Conservation (phyloP, 1,140 invertebrate species). For the Maniola jurtina region DNA sequence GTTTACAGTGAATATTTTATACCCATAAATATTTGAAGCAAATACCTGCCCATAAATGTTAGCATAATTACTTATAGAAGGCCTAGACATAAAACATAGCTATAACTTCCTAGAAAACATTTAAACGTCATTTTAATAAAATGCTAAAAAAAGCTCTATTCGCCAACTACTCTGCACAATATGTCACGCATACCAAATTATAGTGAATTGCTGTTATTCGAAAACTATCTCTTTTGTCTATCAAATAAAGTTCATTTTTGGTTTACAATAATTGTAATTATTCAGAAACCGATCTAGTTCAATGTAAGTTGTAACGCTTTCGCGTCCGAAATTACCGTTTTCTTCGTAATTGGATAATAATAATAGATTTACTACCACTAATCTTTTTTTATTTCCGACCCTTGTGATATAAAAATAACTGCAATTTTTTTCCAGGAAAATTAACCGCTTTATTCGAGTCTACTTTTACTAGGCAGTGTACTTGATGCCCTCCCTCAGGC, state of each 20-base stretch:
- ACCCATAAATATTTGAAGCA: no score
- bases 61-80: no score
- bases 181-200: conserved; percentile 9
- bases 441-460: no score
- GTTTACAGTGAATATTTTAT: no score
- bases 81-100: background rate
- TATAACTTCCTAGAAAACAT: background rate
- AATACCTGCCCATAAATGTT: no score
- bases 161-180: background rate
- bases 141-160: background rate
- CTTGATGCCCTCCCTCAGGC: no score
- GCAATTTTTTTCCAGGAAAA: no score
- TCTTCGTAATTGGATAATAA: conserved; percentile 8
- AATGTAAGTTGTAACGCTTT: conserved; percentile 4
- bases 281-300: conserved; percentile 7
- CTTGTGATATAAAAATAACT: no score
- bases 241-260: background rate
- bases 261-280: background rate
- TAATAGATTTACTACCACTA: background rate
- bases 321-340: background rate
- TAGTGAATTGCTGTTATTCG: background rate
- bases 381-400: background rate
- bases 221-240: background rate
- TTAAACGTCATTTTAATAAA: background rate
- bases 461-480: no score